Percentiles rank a stretch among this genome's conserved stretches.
Evolutionary conservation across 2,113 vertebrate genomes (phyloP).

Genomic region (Tachycineta bicolor): DNA sequence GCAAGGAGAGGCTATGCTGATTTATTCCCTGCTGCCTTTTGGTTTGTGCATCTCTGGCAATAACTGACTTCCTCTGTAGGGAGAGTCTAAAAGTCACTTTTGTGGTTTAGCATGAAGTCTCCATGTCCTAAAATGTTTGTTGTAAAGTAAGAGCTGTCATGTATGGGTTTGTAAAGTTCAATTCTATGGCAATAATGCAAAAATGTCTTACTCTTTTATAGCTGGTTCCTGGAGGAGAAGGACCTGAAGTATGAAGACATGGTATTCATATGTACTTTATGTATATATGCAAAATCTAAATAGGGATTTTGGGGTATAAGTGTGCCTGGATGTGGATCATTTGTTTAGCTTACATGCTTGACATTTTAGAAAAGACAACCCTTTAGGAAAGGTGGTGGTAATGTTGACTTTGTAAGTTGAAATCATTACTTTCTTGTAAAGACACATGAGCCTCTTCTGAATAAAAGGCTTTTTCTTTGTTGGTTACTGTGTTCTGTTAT

Average conservation of each 20-base stretch:
- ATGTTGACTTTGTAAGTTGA: slow-evolving; percentile 53
- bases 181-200: background rate
- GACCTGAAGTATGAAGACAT: slow-evolving; percentile 85
- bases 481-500: background rate
- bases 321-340: background rate
- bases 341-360: background rate
- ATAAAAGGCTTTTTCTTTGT: slow-evolving; percentile 19
- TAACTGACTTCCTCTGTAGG: background rate
- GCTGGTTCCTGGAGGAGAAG: slow-evolving; percentile 98
- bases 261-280: background rate
- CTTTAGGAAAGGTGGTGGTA: background rate
- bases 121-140: background rate
- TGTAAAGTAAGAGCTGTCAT: background rate
- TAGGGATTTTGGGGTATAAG: background rate
- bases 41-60: background rate
- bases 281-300: background rate
- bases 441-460: slow-evolving; percentile 1
- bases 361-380: background rate
- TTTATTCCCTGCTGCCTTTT: background rate
- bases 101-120: background rate
- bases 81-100: background rate
- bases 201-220: slow-evolving; percentile 56
- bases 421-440: slow-evolving; percentile 55
- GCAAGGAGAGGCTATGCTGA: background rate
- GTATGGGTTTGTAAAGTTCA: background rate